phyloP scores from a whole-genome alignment of 1,140 invertebrate genomes.

The Danaus plexippus region DNA sequence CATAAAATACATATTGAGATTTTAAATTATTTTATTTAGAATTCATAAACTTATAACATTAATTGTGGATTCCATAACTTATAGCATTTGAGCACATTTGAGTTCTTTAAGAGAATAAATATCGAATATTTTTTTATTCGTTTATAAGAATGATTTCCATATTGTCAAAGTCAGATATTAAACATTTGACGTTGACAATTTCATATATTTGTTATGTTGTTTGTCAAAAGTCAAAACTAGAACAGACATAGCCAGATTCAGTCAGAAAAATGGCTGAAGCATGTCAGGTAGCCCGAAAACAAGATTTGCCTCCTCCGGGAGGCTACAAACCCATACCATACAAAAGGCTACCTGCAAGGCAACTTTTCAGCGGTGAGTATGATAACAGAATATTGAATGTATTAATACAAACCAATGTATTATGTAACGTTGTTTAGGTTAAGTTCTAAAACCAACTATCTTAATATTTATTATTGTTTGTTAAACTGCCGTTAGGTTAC shows the following conservation, averaged over 20 bases:
- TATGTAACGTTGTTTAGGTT: slow-evolving; percentile 55
- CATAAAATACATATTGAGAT: no score
- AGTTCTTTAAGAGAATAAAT: not conserved
- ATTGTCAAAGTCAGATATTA: slow-evolving; percentile 12
- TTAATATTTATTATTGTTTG: slow-evolving; percentile 5
- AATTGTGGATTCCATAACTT: no score
- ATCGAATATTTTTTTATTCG: not conserved
- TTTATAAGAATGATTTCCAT: slow-evolving; percentile 9
- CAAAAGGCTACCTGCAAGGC: slow-evolving; percentile 79
- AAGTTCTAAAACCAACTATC: slow-evolving; percentile 17
- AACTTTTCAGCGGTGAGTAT: slow-evolving; percentile 77
- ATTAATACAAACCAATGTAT: slow-evolving; percentile 21
- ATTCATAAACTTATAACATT: no score
- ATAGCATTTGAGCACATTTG: not conserved
- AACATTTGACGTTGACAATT: slow-evolving; percentile 1
- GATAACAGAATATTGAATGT: not conserved
- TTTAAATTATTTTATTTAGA: no score
- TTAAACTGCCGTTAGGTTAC: slow-evolving; percentile 62
- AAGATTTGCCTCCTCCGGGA: slow-evolving; percentile 89
- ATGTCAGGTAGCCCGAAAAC: slow-evolving; percentile 68
- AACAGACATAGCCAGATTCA: not conserved
- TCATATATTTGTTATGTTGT: no score
- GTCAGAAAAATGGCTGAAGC: slow-evolving; percentile 46
- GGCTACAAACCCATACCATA: slow-evolving; percentile 85
- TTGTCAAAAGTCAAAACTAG: no score